Evolutionary conservation across 2,888 invertebrate species (phyloP).

Genomic region (Meghimatium bilineatum): DNA sequence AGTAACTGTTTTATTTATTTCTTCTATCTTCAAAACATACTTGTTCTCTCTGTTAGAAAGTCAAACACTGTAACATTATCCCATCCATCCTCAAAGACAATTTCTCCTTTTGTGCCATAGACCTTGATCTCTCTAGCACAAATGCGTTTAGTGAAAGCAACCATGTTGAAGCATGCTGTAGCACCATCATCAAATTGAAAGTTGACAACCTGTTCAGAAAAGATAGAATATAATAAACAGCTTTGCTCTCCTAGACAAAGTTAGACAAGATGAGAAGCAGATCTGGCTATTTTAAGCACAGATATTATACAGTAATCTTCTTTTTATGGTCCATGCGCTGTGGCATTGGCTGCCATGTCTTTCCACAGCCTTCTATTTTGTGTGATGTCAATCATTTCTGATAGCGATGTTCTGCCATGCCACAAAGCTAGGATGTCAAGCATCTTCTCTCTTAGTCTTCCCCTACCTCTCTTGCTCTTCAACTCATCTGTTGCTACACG

Average conservation of each 20-base stretch:
- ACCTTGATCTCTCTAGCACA: conserved; percentile 75
- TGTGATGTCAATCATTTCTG: no score
- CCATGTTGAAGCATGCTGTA: conserved; percentile 77
- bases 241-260: not conserved
- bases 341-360: no score
- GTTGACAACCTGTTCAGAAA: conserved; percentile 73
- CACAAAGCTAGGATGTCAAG: no score
- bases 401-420: no score
- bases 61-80: conserved; percentile 62
- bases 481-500: no score
- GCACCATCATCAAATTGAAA: conserved; percentile 77
- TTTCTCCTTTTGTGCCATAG: conserved; percentile 77
- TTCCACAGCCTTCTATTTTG: no score
- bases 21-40: conserved; percentile 54
- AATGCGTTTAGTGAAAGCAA: conserved; percentile 76
- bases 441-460: no score
- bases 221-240: not conserved
- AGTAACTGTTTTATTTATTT: not conserved
- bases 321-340: no score
- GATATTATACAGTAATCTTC: no score
- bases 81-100: conserved; percentile 60
- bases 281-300: not conserved
- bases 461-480: no score
- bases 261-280: not conserved
- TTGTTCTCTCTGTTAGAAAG: conserved; percentile 63